phyloP scores from a whole-genome alignment of 2,888 invertebrate species.

The Aphodius sticticus region DNA sequence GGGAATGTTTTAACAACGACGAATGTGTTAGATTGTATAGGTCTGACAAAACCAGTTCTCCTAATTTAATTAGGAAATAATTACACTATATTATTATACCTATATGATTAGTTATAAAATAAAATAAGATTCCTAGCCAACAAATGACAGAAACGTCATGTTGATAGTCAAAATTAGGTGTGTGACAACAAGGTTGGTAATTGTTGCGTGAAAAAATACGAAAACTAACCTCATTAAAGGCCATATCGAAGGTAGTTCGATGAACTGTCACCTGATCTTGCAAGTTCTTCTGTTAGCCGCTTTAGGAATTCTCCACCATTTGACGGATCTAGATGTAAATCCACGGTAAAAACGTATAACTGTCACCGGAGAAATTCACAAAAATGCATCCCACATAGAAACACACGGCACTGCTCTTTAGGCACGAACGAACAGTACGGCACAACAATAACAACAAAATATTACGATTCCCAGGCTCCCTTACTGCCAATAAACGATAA shows the following conservation, averaged over 20 bases:
- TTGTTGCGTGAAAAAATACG: conserved; percentile 24
- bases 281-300: background rate
- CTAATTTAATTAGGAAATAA: background rate
- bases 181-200: conserved; percentile 12
- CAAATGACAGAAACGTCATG: conserved; percentile 13
- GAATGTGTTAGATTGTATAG: background rate
- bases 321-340: conserved; percentile 7
- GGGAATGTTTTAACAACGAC: background rate
- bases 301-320: conserved; percentile 7
- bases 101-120: background rate
- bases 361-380: background rate
- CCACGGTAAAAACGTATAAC: conserved; percentile 14
- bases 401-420: background rate
- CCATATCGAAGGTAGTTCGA: conserved; percentile 72
- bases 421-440: conserved; percentile 16
- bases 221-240: conserved; percentile 79
- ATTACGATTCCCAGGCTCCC: conserved; percentile 32
- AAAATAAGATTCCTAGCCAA: background rate
- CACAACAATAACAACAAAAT: conserved; percentile 19
- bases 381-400: background rate
- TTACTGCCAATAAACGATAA: background rate
- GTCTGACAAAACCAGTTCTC: background rate
- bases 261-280: conserved; percentile 62
- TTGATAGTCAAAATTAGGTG: conserved; percentile 14
- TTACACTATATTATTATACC: background rate